phyloP scores from a whole-genome alignment of 2,888 invertebrate species.

The Polydesmus complanatus region DNA sequence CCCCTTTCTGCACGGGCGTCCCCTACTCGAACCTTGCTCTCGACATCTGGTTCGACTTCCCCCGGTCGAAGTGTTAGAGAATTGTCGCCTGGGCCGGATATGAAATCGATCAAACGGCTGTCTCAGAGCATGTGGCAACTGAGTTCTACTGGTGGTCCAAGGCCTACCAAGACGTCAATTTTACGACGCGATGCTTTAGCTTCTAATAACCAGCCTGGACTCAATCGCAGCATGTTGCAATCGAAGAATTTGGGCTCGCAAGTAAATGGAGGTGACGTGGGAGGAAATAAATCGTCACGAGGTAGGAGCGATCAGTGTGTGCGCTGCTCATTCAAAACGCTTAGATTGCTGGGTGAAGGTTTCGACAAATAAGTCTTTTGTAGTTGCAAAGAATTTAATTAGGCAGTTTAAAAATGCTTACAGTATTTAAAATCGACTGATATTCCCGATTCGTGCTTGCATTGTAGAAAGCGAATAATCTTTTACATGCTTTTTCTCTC shows the following conservation, averaged over 20 bases:
- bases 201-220: constrained; percentile 8
- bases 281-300: background rate
- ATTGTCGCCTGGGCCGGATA: constrained; percentile 7
- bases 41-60: background rate
- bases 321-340: background rate
- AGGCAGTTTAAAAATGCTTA: too few relatives aligned
- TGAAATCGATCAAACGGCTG: constrained; percentile 6
- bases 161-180: constrained; percentile 21
- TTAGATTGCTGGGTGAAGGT: constrained; percentile 12
- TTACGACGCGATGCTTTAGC: constrained; percentile 20
- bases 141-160: constrained; percentile 15
- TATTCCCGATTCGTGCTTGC: too few relatives aligned
- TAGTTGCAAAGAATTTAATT: too few relatives aligned
- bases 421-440: too few relatives aligned
- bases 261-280: background rate
- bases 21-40: constrained; percentile 1
- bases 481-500: constrained; percentile 21
- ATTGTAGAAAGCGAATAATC: constrained; percentile 31
- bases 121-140: constrained; percentile 22
- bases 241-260: constrained; percentile 3
- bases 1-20: background rate
- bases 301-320: background rate
- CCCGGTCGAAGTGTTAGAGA: constrained; percentile 2
- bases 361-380: too few relatives aligned
- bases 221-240: constrained; percentile 18